Base-by-base conservation (phyloP, 2,797 vertebrate species). In the Tangara arthus region DNA sequence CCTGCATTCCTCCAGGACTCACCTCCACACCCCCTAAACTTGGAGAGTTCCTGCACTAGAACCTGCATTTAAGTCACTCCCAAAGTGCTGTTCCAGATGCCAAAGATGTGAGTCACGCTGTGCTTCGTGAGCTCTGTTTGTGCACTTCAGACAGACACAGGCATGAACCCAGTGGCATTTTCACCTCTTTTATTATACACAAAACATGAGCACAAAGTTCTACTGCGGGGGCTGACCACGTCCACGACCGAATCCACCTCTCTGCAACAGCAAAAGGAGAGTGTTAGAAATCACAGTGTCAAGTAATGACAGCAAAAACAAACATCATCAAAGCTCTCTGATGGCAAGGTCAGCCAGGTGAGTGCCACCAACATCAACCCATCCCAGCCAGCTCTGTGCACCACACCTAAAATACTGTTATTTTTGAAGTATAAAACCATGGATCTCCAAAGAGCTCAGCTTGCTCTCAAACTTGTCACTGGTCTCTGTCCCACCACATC, bases 191-290 rank as follows among this genome's bases (percentile, higher is more conserved):
- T 99, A 99, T 99, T 99, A 97, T 98, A 98, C 98, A 99, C 97
- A 98, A 98, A 97, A 97, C 82, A 87, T 95, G 96, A 95, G 42
- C 76, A 82, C 87, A 44, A 86, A 77, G 77, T 91, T 97, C 98
- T 98, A 99, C 98, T 99, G 99, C 83, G 99, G 99, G 85, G 98
- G 99, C 96, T 99, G 99, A 98, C 99, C 99, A 98, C 99, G 98
- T 96, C 99, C 99, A 84, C 99, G 99, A 94, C 99, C 99, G 32
- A 99, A 99, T 95, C 99, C 99, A 82, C 99, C 99, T 97, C 99
- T 99, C 99, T 99, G 98, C 82, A 97, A 98, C 37, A 97, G 86
- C 94, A 91, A 86, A 96, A 34, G 75, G 39, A 87, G 27, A 92
- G 68, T 14, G 56, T 97, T 63, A 94, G 35, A 81, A 85, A 75